A percentile compares a stretch with the other conserved stretches of the same genome.
phyloP scores from a whole-genome alignment of 2,113 vertebrate genomes.

The Proterorhinus semilunaris region DNA sequence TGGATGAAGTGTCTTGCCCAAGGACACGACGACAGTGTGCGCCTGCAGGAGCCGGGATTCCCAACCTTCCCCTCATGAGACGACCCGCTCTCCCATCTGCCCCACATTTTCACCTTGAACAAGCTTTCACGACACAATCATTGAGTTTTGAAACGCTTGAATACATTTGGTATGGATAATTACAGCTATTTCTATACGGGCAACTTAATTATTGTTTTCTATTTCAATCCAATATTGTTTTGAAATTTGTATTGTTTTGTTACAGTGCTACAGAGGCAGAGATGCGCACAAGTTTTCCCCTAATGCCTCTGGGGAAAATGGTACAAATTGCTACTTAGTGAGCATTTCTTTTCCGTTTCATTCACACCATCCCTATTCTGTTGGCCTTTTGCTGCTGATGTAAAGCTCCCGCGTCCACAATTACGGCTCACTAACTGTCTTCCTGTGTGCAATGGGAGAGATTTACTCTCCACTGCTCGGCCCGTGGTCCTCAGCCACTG shows the following conservation, averaged over 20 bases:
- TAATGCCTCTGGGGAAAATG: slow-evolving; percentile 8
- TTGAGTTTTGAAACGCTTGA: no score
- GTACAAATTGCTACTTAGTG: slow-evolving; percentile 31
- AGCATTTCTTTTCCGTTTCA: slow-evolving; percentile 10
- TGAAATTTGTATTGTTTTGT: background rate
- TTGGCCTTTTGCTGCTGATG: slow-evolving; percentile 41
- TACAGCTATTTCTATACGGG: no score
- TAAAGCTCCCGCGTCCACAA: slow-evolving; percentile 45
- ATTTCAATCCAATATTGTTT: background rate
- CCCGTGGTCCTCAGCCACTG: slow-evolving; percentile 29
- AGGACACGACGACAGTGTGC: no score
- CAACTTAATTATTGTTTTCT: no score
- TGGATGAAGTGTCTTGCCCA: no score
- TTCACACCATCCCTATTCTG: background rate
- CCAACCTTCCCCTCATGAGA: no score
- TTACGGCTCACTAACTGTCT: slow-evolving; percentile 56
- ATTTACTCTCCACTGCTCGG: slow-evolving; percentile 25
- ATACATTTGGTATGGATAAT: no score
- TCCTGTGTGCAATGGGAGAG: slow-evolving; percentile 21
- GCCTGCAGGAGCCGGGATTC: no score
- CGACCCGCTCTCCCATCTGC: no score
- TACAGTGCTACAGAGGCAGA: background rate
- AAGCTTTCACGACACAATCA: no score
- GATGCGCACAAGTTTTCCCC: slow-evolving; percentile 1
- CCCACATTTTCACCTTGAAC: no score